Evolutionary conservation across 2,113 vertebrate species (phyloP).

Genomic region (Lepus americanus): DNA sequence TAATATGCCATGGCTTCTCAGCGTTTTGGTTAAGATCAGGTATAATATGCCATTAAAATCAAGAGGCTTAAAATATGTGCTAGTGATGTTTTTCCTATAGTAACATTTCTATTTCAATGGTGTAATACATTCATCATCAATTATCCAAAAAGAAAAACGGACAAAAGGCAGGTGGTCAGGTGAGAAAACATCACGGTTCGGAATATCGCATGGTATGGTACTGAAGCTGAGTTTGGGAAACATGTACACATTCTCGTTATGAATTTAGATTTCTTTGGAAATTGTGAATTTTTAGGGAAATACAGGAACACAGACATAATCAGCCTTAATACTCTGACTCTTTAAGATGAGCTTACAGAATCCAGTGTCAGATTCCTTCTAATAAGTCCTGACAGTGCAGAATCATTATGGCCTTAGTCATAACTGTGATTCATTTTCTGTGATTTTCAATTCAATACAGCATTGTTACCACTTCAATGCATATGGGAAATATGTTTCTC

Average conservation of each 20-base stretch:
- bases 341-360: conserved; percentile 9
- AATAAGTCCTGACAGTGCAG: background rate
- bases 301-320: conserved; percentile 15
- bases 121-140: background rate
- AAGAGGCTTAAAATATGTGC: background rate
- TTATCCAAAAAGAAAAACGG: background rate
- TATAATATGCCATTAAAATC: background rate
- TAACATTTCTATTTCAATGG: background rate
- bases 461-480: conserved; percentile 31
- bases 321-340: background rate
- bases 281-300: conserved; percentile 51
- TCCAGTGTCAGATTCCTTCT: conserved; percentile 12
- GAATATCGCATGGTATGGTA: background rate
- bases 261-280: conserved; percentile 42
- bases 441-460: conserved; percentile 1
- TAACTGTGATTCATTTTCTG: conserved; percentile 6
- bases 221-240: conserved; percentile 23
- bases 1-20: background rate
- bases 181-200: background rate
- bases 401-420: background rate
- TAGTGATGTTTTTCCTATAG: conserved; percentile 9
- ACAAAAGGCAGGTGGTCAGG: background rate
- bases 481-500: background rate
- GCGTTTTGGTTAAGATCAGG: no score
- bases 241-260: background rate